Evolutionary conservation across 2,113 vertebrate species (phyloP), one percentile per base, ranked within the genome.

Genomic region (Orcinus orca): DNA sequence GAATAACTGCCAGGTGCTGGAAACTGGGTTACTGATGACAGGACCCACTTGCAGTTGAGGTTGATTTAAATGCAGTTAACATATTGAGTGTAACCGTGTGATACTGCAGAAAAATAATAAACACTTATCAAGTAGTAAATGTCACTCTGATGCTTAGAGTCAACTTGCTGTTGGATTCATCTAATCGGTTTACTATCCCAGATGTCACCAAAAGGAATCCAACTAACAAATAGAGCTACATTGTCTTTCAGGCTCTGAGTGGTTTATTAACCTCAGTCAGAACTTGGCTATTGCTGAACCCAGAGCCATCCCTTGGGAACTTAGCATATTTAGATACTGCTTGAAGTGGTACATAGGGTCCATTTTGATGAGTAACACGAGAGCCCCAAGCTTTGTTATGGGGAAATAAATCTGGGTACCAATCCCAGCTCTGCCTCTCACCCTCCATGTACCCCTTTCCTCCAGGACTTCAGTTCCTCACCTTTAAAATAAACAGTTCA

Each of bases 51-150:
- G 76, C 55, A 70, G 60, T 47, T n/a, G 90, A 97, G 41, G 97
- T 92, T 86, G 90, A 95, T 95, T 97, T 95, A 90, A 97, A 95
- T 80, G 74, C 86, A 97, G 96, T 98, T 90, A 97, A 96, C 92
- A 94, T 86, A 97, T 65, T 94, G 95, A 97, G 73, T 25, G 62
- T 73, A 97, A 90, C 80, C 74, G 44, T 96, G 83, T 74, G 85
- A 84, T 79, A 93, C 95, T 58, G 95, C 82, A 87, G 83, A 98
- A 97, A 87, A 88, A 89, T 73, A 96, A 97, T 73, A 97, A 97
- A 96, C 95, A 68, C 33, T 98, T 97, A 77, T 97, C 97, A 96
- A 88, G 80, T 95, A 58, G 90, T 97, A 96, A 81, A 44, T 97
- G 89, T 97, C 70, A 93, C 94, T 77, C 53, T 36, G 84, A 88